Base-by-base conservation (phyloP, 2,888 invertebrate species). In the Xestoiulus laeticollis region DNA sequence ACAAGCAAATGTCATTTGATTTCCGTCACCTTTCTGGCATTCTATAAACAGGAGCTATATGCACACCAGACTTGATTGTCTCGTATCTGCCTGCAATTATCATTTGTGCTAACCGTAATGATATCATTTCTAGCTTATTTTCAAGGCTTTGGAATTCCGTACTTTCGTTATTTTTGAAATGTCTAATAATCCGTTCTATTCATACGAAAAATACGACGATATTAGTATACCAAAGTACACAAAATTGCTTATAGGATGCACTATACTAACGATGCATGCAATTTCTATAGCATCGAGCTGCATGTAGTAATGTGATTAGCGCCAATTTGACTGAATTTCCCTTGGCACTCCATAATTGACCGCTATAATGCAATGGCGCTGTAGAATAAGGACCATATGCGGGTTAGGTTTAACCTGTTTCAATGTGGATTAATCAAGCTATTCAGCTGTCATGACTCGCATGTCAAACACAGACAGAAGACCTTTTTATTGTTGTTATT, bases 401-500 rank as follows among this genome's bases (percentile, higher is more conserved):
- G 19, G 48, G 48, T 48, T 48, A 3, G 48, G 38, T 38, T 38
- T 19, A 14, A 48, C 48, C 48, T 4, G 1, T 19, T 48, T 48
- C 48, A 48, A 12, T 48, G 48, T 48, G 16, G 48, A 19, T 48
- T 48, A 22, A 10, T 68, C 22, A 68, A 68, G 68, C 8, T 68
- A 68, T 26, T 26, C 68, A 26, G 12, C 68, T 68, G 22, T 26
- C 68, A 26, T 22, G 8, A 0, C 10, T 22, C 1, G 68, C 26
- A 68, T 22, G 26, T 22, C 19, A 68, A 68, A 68, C 26, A 68
- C 22, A 22, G 6, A 22, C 26, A 22, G 68, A 68, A 22, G 68
- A 68, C 68, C 68, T 68, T 68, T 68, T 68, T 68, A 22, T 68
- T 26, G 22, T 22, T 68, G 26, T 68, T 68, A 68, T 68, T 68